Percentiles rank a stretch among this genome's conserved stretches.
Conservation (phyloP, 2,888 invertebrate genomes). For the Meandrusa payeni region DNA sequence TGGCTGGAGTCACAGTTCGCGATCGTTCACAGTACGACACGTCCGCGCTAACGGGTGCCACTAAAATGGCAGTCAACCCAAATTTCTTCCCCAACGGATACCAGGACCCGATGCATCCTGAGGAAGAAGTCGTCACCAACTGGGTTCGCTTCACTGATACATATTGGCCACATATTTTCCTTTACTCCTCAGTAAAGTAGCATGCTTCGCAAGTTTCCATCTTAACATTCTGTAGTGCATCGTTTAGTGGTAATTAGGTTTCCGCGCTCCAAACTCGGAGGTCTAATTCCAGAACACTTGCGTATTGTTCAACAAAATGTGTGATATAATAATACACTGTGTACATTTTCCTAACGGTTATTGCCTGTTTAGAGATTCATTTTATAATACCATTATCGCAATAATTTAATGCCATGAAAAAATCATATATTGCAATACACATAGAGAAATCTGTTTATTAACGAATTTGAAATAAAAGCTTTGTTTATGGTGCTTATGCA, state of each 20-base stretch:
- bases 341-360: constrained; percentile 13
- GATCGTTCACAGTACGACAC: constrained; percentile 62
- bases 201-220: neutral
- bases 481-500: no score
- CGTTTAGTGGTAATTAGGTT: constrained; percentile 19
- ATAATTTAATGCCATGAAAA: no score
- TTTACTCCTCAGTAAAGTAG: constrained; percentile 25
- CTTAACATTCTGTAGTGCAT: constrained; percentile 4
- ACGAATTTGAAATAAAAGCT: no score
- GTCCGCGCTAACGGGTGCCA: constrained; percentile 55
- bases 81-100: constrained; percentile 79
- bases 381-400: no score
- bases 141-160: constrained; percentile 71
- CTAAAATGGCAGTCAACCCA: constrained; percentile 65
- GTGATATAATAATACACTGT: constrained; percentile 59
- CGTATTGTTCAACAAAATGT: constrained; percentile 66
- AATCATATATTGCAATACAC: no score
- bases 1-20: constrained; percentile 69
- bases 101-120: constrained; percentile 76
- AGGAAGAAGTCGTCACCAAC: constrained; percentile 81
- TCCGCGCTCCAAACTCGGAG: constrained; percentile 26
- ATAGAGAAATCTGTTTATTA: no score
- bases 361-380: no score
- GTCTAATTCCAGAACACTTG: constrained; percentile 62
- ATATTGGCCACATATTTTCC: constrained; percentile 26